Evolutionary conservation across 1,140 invertebrate species (phyloP).

Genomic region (Aphelinus atriplicis): DNA sequence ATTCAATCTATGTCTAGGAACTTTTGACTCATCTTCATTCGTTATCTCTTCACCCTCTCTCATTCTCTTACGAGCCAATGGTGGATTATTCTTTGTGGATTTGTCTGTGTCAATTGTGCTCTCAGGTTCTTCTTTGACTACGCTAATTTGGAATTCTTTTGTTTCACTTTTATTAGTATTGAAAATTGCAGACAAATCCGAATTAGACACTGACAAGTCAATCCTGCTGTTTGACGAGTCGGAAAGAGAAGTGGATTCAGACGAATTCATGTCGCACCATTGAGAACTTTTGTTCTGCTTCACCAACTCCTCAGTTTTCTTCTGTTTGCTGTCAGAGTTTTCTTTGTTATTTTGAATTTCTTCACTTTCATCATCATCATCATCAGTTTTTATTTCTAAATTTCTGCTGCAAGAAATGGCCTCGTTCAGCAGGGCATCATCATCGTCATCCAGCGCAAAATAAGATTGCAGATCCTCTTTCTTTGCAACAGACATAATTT

Average conservation of each 20-base stretch:
- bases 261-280: conserved; percentile 34
- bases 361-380: conserved; percentile 1
- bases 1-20: conserved; percentile 50
- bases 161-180: conserved; percentile 2
- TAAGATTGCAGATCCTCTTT: conserved; percentile 26
- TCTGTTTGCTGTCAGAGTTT: conserved; percentile 15
- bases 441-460: conserved; percentile 41
- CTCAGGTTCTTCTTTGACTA: conserved; percentile 17
- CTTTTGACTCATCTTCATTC: conserved; percentile 41
- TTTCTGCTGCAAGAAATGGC: conserved; percentile 44
- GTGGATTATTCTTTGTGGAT: neutral
- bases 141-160: neutral
- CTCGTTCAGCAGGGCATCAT: conserved; percentile 51
- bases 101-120: conserved; percentile 32
- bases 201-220: conserved; percentile 16
- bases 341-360: neutral
- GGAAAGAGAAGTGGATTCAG: conserved; percentile 27
- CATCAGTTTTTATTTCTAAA: conserved; percentile 35
- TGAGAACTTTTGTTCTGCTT: conserved; percentile 7
- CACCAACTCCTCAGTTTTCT: neutral
- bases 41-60: conserved; percentile 29
- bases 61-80: conserved; percentile 30
- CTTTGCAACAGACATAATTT: neutral
- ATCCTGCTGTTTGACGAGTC: conserved; percentile 22
- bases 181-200: no score